Evolutionary conservation across 2,797 vertebrate species (phyloP).

Genomic region (Danio albolineatus): DNA sequence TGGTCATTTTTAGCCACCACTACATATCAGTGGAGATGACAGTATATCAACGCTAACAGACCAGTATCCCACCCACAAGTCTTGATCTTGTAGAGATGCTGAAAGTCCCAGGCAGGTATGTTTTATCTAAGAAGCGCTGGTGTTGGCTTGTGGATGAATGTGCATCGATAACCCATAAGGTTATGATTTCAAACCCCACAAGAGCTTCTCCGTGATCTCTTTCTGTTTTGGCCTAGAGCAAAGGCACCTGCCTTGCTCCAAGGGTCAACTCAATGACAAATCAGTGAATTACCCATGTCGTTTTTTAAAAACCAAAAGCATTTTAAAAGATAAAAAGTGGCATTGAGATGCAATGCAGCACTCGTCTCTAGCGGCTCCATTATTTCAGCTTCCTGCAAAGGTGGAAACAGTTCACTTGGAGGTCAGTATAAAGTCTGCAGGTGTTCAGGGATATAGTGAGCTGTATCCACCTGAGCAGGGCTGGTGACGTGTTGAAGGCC

Average conservation of each 20-base stretch:
- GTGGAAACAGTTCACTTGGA: conserved; percentile 23
- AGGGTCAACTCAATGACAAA: background rate
- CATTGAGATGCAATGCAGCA: background rate
- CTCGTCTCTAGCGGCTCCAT: conserved; percentile 11
- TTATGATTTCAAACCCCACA: background rate
- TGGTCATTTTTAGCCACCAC: background rate
- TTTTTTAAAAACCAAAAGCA: background rate
- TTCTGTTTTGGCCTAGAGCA: background rate
- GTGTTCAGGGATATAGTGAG: conserved; percentile 7
- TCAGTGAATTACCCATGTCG: background rate
- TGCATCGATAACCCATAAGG: background rate
- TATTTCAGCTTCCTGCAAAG: background rate
- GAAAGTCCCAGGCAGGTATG: background rate
- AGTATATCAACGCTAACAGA: background rate
- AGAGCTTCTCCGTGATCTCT: background rate
- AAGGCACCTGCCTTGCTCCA: background rate
- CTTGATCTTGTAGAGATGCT: background rate
- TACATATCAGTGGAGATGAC: background rate
- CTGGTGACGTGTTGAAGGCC: conserved; percentile 15
- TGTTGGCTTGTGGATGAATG: background rate
- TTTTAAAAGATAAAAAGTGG: background rate
- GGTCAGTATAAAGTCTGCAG: conserved; percentile 13
- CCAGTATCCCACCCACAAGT: background rate
- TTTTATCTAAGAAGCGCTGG: background rate
- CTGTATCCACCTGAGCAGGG: conserved; percentile 4